Evolutionary conservation across 2,797 vertebrate species (phyloP).

Genomic region (Aeoliscus strigatus): DNA sequence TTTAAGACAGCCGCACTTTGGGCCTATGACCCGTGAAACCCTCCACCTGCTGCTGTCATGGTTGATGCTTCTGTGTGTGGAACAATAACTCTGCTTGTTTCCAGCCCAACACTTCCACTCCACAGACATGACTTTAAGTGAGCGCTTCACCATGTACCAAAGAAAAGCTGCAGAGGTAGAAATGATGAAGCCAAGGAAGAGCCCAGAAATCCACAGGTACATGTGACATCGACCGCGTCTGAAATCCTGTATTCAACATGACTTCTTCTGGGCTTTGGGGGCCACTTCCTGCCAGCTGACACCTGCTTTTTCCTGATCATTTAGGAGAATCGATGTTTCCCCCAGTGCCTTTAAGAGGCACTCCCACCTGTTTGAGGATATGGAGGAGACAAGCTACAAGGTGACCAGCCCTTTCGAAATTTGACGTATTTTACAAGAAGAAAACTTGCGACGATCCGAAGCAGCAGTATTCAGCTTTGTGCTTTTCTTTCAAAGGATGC

Average conservation of each 20-base stretch:
- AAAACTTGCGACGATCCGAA: conserved; percentile 51
- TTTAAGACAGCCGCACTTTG: background rate
- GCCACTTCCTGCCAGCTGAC: conserved; percentile 8
- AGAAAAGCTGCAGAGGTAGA: conserved; percentile 94
- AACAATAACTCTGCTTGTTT: conserved; percentile 13
- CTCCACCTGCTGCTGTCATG: no score
- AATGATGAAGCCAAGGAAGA: conserved; percentile 92
- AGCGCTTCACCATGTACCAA: conserved; percentile 98
- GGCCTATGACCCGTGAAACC: background rate
- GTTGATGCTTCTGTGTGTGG: background rate
- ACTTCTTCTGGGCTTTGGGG: background rate
- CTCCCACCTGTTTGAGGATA: conserved; percentile 92
- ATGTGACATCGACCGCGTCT: background rate
- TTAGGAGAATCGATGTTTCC: conserved; percentile 98
- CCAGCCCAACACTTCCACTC: conserved; percentile 95
- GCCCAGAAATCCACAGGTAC: conserved; percentile 99
- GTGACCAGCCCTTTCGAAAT: conserved; percentile 84
- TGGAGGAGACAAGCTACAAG: conserved; percentile 93
- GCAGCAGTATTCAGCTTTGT: conserved; percentile 91
- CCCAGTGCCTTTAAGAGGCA: conserved; percentile 99
- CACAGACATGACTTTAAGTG: conserved; percentile 90
- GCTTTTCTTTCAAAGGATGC: conserved; percentile 98
- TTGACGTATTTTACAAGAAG: conserved; percentile 74
- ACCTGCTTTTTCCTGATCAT: background rate
- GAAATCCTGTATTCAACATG: background rate